Evolutionary conservation across 37 sponge, comb jelly and placozoan genomes (phyloP).

Genomic region (Bolinopsis microptera): DNA sequence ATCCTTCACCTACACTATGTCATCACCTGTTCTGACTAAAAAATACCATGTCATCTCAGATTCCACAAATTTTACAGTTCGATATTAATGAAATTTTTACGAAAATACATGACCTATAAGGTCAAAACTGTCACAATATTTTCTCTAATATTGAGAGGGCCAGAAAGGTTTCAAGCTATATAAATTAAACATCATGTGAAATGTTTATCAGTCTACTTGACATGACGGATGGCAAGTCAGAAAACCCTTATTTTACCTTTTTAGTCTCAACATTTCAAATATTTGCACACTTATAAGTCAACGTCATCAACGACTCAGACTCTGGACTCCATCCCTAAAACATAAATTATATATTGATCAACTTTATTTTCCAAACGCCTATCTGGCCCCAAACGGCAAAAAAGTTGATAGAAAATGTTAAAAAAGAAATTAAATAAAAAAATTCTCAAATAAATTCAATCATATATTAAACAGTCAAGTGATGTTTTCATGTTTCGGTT

Average conservation of each 20-base stretch:
- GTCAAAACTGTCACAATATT: neutral
- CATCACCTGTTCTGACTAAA: neutral
- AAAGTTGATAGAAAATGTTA: neutral
- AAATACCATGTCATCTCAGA: neutral
- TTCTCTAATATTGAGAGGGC: neutral
- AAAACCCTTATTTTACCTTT: too few relatives aligned
- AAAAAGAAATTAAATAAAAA: neutral
- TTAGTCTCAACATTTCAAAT: too few relatives aligned
- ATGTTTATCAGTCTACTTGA: neutral
- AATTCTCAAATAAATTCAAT: neutral
- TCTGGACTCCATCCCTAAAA: too few relatives aligned
- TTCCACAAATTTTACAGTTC: neutral
- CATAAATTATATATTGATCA: too few relatives aligned
- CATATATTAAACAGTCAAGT: neutral
- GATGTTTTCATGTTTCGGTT: too few relatives aligned
- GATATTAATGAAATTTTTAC: neutral
- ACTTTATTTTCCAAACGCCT: too few relatives aligned
- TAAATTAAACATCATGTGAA: neutral
- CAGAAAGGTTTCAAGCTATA: neutral
- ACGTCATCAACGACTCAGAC: too few relatives aligned
- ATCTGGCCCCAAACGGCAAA: neutral
- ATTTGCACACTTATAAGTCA: too few relatives aligned
- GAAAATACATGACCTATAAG: neutral
- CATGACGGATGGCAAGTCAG: too few relatives aligned
- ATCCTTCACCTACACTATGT: neutral